Evolutionary conservation across 2,888 invertebrate species (phyloP).

Genomic region (Drosophila silvestris): DNA sequence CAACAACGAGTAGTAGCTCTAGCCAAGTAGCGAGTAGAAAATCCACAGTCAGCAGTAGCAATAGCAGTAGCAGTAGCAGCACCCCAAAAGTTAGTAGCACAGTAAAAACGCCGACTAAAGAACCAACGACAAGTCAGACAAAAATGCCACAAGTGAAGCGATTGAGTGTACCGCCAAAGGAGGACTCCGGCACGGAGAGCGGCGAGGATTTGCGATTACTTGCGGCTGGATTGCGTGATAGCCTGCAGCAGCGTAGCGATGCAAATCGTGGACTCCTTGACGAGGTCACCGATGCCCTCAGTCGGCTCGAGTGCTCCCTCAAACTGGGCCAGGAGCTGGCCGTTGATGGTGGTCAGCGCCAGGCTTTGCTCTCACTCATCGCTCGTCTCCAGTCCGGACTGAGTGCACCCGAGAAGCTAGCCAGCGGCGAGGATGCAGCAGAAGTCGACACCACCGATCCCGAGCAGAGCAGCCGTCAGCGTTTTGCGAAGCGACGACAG

Average conservation of each 20-base stretch:
- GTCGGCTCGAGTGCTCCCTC: conserved; percentile 90
- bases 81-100: conserved; percentile 10
- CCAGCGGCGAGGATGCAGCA: not conserved
- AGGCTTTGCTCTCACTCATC: conserved; percentile 89
- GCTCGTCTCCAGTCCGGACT: conserved; percentile 89
- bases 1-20: conserved; percentile 57
- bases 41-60: conserved; percentile 43
- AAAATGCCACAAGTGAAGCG: conserved; percentile 61
- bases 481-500: conserved; percentile 87
- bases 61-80: conserved; percentile 40
- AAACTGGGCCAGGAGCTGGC: conserved; percentile 86
- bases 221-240: conserved; percentile 86
- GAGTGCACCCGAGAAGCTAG: conserved; percentile 81
- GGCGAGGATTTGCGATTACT: conserved; percentile 89
- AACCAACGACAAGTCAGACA: conserved; percentile 36
- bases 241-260: conserved; percentile 87
- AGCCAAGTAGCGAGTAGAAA: conserved; percentile 42
- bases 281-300: conserved; percentile 92
- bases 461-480: conserved; percentile 84
- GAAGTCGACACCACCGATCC: conserved; percentile 36
- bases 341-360: conserved; percentile 86
- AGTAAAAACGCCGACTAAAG: not conserved
- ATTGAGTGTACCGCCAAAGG: conserved; percentile 85
- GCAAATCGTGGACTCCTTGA: conserved; percentile 87
- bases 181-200: conserved; percentile 89